These are phyloP conservation scores for Merops nubicus DNA, from an alignment of 2,113 vertebrate genomes.

Conservation along the genomic window DNA sequence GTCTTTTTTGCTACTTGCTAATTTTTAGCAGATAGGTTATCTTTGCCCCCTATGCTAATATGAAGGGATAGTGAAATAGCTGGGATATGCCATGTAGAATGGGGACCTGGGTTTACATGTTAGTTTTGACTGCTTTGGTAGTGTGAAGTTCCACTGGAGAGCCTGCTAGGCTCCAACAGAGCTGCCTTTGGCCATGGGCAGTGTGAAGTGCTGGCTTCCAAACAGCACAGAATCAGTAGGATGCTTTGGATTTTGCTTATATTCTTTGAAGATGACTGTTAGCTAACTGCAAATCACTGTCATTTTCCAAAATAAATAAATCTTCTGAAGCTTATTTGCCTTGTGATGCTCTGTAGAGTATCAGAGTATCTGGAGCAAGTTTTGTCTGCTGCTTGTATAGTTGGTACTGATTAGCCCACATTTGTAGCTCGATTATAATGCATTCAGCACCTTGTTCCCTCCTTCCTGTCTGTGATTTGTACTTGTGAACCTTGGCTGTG, in stretches of 20 bases:
- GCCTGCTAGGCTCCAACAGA: not conserved
- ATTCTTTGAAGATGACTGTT: not conserved
- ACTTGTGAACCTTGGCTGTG: not conserved
- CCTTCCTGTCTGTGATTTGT: not conserved
- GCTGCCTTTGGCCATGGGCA: not conserved
- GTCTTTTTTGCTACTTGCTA: not conserved
- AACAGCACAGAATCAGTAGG: not conserved
- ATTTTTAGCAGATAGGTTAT: not conserved
- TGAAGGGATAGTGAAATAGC: not conserved
- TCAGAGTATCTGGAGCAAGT: not conserved
- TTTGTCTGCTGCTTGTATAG: not conserved
- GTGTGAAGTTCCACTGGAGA: not conserved
- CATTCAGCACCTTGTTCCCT: not conserved
- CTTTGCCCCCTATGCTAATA: not conserved
- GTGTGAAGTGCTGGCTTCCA: not conserved
- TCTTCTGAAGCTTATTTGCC: not conserved
- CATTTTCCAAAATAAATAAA: not conserved
- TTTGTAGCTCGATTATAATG: accelerated
- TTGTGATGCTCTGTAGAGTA: not conserved
- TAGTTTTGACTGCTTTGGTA: not conserved
- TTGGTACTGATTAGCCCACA: not conserved
- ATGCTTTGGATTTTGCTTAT: not conserved
- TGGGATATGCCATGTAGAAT: not conserved
- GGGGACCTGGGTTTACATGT: accelerated
- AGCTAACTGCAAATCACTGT: not conserved